Evolutionary conservation across 1,140 invertebrate genomes (phyloP), one percentile per base, ranked within the genome.

Genomic region (Sycobia sp.): DNA sequence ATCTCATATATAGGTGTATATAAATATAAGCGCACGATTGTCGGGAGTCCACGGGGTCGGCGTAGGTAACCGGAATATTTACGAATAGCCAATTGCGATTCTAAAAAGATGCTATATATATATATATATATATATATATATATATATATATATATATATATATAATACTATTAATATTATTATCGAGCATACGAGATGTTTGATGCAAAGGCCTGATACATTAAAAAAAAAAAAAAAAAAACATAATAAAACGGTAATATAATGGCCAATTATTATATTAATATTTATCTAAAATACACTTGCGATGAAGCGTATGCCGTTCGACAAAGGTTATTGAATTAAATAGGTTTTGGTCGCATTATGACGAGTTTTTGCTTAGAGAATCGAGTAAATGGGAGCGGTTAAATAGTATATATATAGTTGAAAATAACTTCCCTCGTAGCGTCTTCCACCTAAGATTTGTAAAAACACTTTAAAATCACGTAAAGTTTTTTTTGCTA

Each of bases 151-250:
- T 34, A 49, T 2, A 38, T 3, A 49, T 23, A 44, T 1, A 43
- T 0, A 29, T n/a, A 8, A 43, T 43, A 7, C 1, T 4, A 41
- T 60, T 58, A 23, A 25, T 39, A 39, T 61, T 43, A 41, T 13
- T 54, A 46, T 53, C 25, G 32, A 59, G 14, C 27, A 54, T 61
- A 36, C 16, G 34, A 51, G 29, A 20, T 57, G 62, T 62, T 69
- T 62, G 67, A 53, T n/a, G n/a, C n/a, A 66, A 62, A 62, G 62
- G 65, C 55, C 50, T 69, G 65, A 60, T 44, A 62, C 46, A 60
- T 65, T 36, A 39, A 23, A 11, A 22, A 43, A 20, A 41, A 53
- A 38, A 54, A 55, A 43, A 36, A 67, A 58, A n/a, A n/a, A n/a
- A n/a, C n/a, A n/a, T n/a, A n/a, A n/a, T n/a, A n/a, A n/a, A n/a